Evolutionary conservation across 2,797 vertebrate species (phyloP), one percentile per base, ranked within the genome.

Genomic region (Babyrousa celebensis): DNA sequence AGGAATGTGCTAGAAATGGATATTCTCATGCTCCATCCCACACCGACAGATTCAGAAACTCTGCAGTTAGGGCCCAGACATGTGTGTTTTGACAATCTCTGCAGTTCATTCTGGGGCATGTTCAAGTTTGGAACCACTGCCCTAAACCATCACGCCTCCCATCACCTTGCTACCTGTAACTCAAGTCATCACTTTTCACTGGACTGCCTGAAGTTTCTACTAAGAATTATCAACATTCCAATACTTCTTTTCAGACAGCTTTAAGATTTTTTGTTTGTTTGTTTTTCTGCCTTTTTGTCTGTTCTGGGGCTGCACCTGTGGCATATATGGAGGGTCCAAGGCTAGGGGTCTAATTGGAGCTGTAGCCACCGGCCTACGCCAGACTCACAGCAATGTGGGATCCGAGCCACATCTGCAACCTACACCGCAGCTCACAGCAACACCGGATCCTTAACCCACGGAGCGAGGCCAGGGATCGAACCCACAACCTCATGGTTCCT

Each of bases 151-250:
- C 5, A 6, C 62, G 18, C 12, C 62, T 85, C 48, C 43, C 1
- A 4, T 43, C 65, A 40, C 58, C 15, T 72, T 56, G 32, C 21
- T 52, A 17, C 43, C 67, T 58, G 1, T 32, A 11, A 25, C 27
- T 72, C 54, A 23, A 15, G 14, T 32, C 48, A 63, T 54, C 43
- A 32, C 68, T 83, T 78, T 67, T 25, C 21, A 6, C 10, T 3
- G 20, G 17, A 15, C 21, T 56, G 2, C 80, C 12, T 29, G 17
- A 77, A 67, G 75, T 91, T 85, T 91, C 32, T 84, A 1, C 85
- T 25, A 85, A 56, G 6, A 92, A 94, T 95, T 48, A 72, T 15
- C 18, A 52, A 48, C n/a, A 63, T 79, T 79, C 15, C 36, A 78
- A 17, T 52, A 17, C 91, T 20, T 48, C 25, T 89, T 85, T 83